A percentile compares a stretch with the other conserved stretches of the same genome.
These are phyloP conservation scores for Orbicella faveolata DNA, from an alignment of 64 coral and sea anemone genomes.

Conservation along the genomic window DNA sequence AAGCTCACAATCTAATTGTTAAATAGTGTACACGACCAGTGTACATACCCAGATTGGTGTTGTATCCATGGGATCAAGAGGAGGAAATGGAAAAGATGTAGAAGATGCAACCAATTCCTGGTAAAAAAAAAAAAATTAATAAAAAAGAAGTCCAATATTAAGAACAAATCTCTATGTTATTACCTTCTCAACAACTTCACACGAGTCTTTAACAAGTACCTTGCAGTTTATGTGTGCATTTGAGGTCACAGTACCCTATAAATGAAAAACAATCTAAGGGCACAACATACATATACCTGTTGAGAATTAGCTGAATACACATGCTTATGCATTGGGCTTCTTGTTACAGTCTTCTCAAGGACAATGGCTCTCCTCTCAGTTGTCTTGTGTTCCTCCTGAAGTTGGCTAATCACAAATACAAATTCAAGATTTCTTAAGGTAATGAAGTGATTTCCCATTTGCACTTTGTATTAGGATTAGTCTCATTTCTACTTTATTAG, in stretches of 20 bases:
- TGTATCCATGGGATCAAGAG: conserved; percentile 97
- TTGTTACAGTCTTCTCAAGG: conserved; percentile 61
- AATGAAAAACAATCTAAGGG: not conserved
- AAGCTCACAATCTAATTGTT: too few species aligned
- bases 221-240: too few species aligned
- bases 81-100: conserved; percentile 93
- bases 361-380: conserved; percentile 81
- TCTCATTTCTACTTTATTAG: too few species aligned
- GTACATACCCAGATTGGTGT: conserved; percentile 93
- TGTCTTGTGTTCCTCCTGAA: conserved; percentile 87
- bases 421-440: not conserved
- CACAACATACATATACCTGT: not conserved
- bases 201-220: too few species aligned
- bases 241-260: not conserved
- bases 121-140: not conserved
- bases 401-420: conserved; percentile 24
- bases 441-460: not conserved
- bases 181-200: too few species aligned
- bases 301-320: conserved; percentile 33
- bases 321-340: conserved; percentile 23
- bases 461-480: not conserved
- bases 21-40: not conserved
- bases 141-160: not conserved
- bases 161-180: too few species aligned
- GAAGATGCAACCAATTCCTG: conserved; percentile 83